A percentile compares a stretch with the other conserved stretches of the same genome.
Conservation (phyloP, 2,113 vertebrate genomes). For the Oxygymnocypris stewartii region DNA sequence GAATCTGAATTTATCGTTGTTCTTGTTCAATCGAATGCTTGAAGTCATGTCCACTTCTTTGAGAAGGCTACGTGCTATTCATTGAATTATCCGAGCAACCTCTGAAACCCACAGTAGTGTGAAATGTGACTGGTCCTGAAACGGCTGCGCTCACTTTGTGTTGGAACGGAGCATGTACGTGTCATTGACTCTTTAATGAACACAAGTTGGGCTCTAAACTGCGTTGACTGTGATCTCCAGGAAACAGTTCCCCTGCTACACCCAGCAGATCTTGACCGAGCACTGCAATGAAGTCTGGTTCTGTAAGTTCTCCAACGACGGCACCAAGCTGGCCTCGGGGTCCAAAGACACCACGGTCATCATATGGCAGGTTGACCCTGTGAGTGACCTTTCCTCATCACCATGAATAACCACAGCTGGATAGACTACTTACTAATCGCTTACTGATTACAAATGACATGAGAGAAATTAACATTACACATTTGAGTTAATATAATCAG, state of each 20-base stretch:
- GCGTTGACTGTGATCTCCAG: conserved; percentile 67
- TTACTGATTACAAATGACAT: background rate
- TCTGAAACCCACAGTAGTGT: too few species aligned
- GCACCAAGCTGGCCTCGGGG: conserved; percentile 96
- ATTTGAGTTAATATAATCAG: background rate
- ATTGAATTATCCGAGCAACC: too few species aligned
- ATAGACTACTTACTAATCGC: background rate
- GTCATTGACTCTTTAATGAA: background rate
- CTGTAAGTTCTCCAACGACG: conserved; percentile 97
- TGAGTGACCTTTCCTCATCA: conserved; percentile 68
- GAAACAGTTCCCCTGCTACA: conserved; percentile 97
- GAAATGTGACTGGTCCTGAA: too few species aligned
- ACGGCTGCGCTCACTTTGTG: too few species aligned
- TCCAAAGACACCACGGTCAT: conserved; percentile 98
- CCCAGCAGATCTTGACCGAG: conserved; percentile 95
- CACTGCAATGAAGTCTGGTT: conserved; percentile 99
- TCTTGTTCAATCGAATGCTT: too few species aligned
- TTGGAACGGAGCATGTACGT: too few species aligned
- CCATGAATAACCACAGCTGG: background rate
- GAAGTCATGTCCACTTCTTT: too few species aligned
- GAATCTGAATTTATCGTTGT: too few species aligned
- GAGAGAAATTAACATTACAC: background rate
- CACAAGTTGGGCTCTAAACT: conserved; percentile 28
- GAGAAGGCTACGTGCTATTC: too few species aligned
- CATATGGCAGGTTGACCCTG: conserved; percentile 94